phyloP scores from a whole-genome alignment of 2,888 invertebrate genomes.

The Globia sparganii region DNA sequence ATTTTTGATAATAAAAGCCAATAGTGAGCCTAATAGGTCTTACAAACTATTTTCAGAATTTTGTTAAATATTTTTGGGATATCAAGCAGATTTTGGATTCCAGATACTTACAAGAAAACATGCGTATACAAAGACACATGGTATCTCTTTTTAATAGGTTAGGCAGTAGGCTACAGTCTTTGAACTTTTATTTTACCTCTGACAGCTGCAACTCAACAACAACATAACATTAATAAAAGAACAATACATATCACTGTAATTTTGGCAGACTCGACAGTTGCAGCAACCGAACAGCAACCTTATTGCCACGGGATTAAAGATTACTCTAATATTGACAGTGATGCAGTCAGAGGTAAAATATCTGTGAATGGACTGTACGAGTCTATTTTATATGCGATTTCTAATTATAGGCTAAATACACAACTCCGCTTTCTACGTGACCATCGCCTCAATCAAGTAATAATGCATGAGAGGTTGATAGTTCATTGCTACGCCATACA shows the following conservation, averaged over 20 bases:
- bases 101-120: too few species aligned
- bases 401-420: background rate
- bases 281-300: too few species aligned
- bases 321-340: too few species aligned
- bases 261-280: too few species aligned
- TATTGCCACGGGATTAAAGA: too few species aligned
- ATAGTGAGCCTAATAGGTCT: background rate
- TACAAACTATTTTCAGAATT: background rate
- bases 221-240: too few species aligned
- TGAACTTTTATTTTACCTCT: too few species aligned
- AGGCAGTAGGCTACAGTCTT: too few species aligned
- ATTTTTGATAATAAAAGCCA: background rate
- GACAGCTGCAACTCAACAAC: too few species aligned
- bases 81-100: background rate
- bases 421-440: conserved; percentile 5
- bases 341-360: too few species aligned
- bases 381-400: background rate
- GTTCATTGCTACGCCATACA: conserved; percentile 12
- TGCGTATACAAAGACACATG: background rate
- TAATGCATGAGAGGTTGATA: conserved; percentile 23
- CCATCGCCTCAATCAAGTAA: background rate
- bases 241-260: too few species aligned
- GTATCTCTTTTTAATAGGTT: background rate
- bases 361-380: too few species aligned
- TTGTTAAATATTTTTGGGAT: background rate